phyloP scores from a whole-genome alignment of 1,140 invertebrate species.

The Mamestra configurata region DNA sequence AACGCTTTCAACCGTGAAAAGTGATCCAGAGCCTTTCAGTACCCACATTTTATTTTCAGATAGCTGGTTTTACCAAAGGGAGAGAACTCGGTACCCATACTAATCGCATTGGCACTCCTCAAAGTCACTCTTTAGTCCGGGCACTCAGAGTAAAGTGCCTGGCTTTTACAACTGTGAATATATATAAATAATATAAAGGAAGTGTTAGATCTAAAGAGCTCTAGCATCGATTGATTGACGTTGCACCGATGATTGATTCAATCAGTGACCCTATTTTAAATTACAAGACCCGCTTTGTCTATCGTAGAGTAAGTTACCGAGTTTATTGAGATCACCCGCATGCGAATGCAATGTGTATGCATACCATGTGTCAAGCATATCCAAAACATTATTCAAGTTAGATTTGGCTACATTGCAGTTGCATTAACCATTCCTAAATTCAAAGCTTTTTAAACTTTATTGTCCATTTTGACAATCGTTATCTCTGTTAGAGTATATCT shows the following conservation, averaged over 20 bases:
- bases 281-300: neutral
- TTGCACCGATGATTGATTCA: neutral
- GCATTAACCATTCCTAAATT: too few species aligned
- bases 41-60: neutral
- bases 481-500: too few species aligned
- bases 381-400: too few species aligned
- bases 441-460: too few species aligned
- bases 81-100: constrained; percentile 1
- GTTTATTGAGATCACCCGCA: too few species aligned
- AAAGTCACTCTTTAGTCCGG: constrained; percentile 1
- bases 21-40: neutral
- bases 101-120: constrained; percentile 33
- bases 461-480: too few species aligned
- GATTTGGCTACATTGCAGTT: too few species aligned
- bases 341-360: too few species aligned
- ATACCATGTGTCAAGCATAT: too few species aligned
- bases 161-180: constrained; percentile 20
- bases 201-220: neutral
- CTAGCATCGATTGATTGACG: neutral
- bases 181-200: constrained; percentile 20
- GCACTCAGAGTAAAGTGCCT: constrained; percentile 26
- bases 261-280: neutral
- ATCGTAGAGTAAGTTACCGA: neutral
- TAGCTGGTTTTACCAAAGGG: neutral
- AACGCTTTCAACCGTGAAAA: neutral